Evolutionary conservation across 2,888 invertebrate species (phyloP), one percentile per base, ranked within the genome.

Genomic region (Adela reaumurella): DNA sequence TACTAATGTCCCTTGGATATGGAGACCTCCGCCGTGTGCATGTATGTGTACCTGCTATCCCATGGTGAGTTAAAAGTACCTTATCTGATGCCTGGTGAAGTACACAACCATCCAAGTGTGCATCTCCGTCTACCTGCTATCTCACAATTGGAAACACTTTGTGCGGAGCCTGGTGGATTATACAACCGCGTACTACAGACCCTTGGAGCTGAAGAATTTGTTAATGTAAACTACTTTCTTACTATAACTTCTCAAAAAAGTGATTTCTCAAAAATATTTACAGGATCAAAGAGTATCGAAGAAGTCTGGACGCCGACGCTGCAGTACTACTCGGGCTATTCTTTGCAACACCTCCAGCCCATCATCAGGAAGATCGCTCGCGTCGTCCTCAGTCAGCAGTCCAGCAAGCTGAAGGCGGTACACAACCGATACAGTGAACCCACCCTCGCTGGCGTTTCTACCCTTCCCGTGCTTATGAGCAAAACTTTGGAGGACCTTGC

Each of bases 191-290:
- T 85, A 88, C 59, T 83, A 89, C 59, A 80, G 83, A 51, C 95
- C 97, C 0, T 97, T 97, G 0, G 81, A 90, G 57, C 80, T 94
- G 50, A 90, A 94, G 43, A 92, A 91, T 8, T 88, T 89, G 3
- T 87, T 93, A 5, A 80, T 92, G 50, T 92, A 88, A 63, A 78
- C 94, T 10, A 84, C 93, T 2, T 63, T 81, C 1, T 65, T 46
- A 52, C 64, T 61, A 52, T 69, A 68, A 55, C 35, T 60, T 66
- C 48, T 66, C 74, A 6, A 59, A 65, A n/a, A n/a, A n/a, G n/a
- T n/a, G n/a, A n/a, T n/a, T n/a, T n/a, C n/a, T n/a, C n/a, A n/a
- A n/a, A n/a, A n/a, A n/a, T 24, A 24, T 24, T 24, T 24, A 10
- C 35, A 35, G 35, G 35, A 8, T 63, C 43, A 60, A 78, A 56